A percentile compares a stretch with the other conserved stretches of the same genome.
These are phyloP conservation scores for Sphaerophoria taeniata DNA, from an alignment of 2,888 invertebrate genomes.

Conservation along the genomic window DNA sequence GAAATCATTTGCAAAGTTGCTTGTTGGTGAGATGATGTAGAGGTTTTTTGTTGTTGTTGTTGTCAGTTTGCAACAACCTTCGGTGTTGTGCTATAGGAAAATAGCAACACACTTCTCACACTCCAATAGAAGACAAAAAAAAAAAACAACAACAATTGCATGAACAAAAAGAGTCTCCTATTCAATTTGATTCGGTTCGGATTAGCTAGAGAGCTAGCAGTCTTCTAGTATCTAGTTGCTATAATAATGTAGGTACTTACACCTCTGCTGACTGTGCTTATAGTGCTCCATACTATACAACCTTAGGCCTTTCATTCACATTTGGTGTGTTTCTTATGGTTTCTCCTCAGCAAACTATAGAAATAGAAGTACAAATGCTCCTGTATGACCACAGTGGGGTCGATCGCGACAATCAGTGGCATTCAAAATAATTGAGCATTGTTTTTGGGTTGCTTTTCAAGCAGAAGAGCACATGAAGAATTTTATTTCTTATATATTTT, in stretches of 20 bases:
- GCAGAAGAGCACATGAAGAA: too few relatives aligned
- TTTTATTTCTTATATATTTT: too few relatives aligned
- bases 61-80: conserved; percentile 46
- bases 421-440: neutral
- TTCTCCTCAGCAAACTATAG: conserved; percentile 37
- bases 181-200: conserved; percentile 57
- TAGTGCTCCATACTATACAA: conserved; percentile 33
- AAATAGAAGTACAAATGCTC: conserved; percentile 20
- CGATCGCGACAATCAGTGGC: too few relatives aligned
- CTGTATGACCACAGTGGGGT: too few relatives aligned
- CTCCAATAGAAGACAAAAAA: conserved; percentile 24
- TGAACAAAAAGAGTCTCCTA: too few relatives aligned
- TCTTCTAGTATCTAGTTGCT: neutral
- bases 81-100: conserved; percentile 11
- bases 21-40: conserved; percentile 30
- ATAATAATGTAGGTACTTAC: neutral
- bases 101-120: conserved; percentile 32
- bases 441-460: too few relatives aligned
- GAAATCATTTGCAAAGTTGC: conserved; percentile 60
- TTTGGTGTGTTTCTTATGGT: conserved; percentile 64
- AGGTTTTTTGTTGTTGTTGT: conserved; percentile 8
- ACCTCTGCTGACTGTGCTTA: neutral
- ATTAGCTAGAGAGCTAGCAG: neutral
- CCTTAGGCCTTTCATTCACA: conserved; percentile 69
- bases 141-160: too few relatives aligned